phyloP scores from a whole-genome alignment of 2,797 vertebrate genomes.

The Acanthurus lineatus region DNA sequence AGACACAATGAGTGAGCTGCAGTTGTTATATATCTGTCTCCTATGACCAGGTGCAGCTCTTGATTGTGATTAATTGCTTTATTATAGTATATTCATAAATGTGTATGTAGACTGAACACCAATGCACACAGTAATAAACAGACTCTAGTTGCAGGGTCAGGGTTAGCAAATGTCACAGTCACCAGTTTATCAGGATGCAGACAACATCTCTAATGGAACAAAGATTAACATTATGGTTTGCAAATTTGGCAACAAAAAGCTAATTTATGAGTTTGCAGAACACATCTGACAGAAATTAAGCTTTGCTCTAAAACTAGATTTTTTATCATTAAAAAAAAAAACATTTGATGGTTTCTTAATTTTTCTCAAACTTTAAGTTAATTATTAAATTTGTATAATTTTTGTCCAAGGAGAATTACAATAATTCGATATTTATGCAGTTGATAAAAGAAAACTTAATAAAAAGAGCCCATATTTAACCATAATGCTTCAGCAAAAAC shows the following conservation, averaged over 20 bases:
- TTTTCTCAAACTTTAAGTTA: not conserved
- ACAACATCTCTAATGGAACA: not conserved
- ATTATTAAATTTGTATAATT: constrained; percentile 24
- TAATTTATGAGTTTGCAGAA: not conserved
- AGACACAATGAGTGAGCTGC: not conserved
- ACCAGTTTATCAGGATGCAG: not conserved
- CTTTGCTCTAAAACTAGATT: not conserved
- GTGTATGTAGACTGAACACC: constrained; percentile 5
- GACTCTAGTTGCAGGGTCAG: not conserved
- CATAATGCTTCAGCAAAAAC: constrained; percentile 17
- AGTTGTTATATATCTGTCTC: constrained; percentile 9
- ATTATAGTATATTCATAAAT: constrained; percentile 2
- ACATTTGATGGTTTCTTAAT: not conserved
- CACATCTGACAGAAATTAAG: not conserved
- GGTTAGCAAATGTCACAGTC: not conserved
- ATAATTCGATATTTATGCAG: constrained; percentile 11
- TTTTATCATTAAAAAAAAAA: not conserved
- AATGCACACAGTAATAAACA: constrained; percentile 6
- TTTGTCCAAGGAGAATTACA: not conserved
- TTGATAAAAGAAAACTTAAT: constrained; percentile 10
- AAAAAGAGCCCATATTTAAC: constrained; percentile 20
- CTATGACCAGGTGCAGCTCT: constrained; percentile 12
- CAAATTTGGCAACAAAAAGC: not conserved
- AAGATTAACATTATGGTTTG: not conserved
- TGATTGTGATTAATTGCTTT: constrained; percentile 13